Evolutionary conservation across 2,888 invertebrate genomes (phyloP), one percentile per base, ranked within the genome.

Genomic region (Cabera pusaria): DNA sequence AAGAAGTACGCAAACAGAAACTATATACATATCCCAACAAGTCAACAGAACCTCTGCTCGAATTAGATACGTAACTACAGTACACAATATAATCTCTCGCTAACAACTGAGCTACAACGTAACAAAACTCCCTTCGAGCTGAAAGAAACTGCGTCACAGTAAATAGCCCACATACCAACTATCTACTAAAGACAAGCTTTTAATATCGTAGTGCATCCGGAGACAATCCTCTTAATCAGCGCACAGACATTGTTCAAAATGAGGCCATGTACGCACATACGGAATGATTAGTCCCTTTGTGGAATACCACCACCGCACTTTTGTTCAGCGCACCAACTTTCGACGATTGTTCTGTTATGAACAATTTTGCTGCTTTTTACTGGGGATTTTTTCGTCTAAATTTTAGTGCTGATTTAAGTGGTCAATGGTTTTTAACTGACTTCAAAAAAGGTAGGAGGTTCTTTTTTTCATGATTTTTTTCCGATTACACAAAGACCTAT

Each of bases 221-320:
- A 86, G 87, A 88, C 87, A 88, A 88, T 88, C 85, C 87, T 85
- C 87, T 88, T 88, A 87, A 88, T 88, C 87, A 88, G 70, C 56
- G 66, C 55, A 59, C 78, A 83, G 84, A 87, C 87, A 87, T 78
- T 87, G 85, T 82, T 70, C 66, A 75, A 76, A 88, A 88, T 72
- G 77, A 71, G 87, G 87, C 84, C 87, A 87, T 81, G 79, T 80
- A 84, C 76, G 76, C 75, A 79, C 73, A 70, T 67, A 68, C 72
- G 69, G 74, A 65, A 71, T 85, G 86, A 87, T 88, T 87, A 80
- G 77, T 63, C 64, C 71, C 74, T 77, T 76, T 76, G 76, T 75
- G 53, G 37, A 53, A 38, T 41, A 42, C 48, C 59, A 49, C 77
- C 72, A 73, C 72, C 55, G 64, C 73, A 79, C 79, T 80, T 80